Evolutionary conservation across 1,140 invertebrate genomes (phyloP), one percentile per base, ranked within the genome.

Genomic region (Mactra quadrangularis): DNA sequence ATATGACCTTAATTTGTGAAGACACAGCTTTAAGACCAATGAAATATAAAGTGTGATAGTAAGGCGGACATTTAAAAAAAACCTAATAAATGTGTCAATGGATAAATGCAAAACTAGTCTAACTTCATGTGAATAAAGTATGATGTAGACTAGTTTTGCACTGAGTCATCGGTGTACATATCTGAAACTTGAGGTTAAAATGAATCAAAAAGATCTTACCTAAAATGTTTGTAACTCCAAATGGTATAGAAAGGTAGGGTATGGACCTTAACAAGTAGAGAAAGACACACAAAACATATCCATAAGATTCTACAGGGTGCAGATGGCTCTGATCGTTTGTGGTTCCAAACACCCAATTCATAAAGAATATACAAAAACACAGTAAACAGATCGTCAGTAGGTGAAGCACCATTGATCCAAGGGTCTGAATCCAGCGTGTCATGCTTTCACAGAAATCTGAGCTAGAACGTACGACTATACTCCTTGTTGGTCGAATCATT

Each of bases 151-250:
- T n/a, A n/a, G n/a, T n/a, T n/a, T n/a, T n/a, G n/a, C n/a, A n/a
- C n/a, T n/a, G n/a, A n/a, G n/a, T n/a, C n/a, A n/a, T n/a, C n/a
- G n/a, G n/a, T n/a, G n/a, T n/a, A n/a, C n/a, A n/a, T n/a, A n/a
- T n/a, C n/a, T n/a, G n/a, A n/a, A n/a, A n/a, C n/a, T n/a, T n/a
- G n/a, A n/a, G n/a, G n/a, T n/a, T n/a, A n/a, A n/a, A n/a, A n/a
- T n/a, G n/a, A n/a, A n/a, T n/a, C n/a, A n/a, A 41, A 6, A 41
- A 41, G 38, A 7, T 70, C 77, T 70, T 41, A 79, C 79, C 79
- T 2, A 82, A 45, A 22, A 82, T 72, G 53, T 82, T 82, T 11
- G 62, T 68, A 9, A 81, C 93, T 62, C 98, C 98, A 78, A 96
- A 94, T 91, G 87, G 87, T 15, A 88, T 31, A 6, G 84, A 82